These are phyloP conservation scores for Drosophila albomicans DNA, from an alignment of 1,140 invertebrate genomes.

Conservation along the genomic window DNA sequence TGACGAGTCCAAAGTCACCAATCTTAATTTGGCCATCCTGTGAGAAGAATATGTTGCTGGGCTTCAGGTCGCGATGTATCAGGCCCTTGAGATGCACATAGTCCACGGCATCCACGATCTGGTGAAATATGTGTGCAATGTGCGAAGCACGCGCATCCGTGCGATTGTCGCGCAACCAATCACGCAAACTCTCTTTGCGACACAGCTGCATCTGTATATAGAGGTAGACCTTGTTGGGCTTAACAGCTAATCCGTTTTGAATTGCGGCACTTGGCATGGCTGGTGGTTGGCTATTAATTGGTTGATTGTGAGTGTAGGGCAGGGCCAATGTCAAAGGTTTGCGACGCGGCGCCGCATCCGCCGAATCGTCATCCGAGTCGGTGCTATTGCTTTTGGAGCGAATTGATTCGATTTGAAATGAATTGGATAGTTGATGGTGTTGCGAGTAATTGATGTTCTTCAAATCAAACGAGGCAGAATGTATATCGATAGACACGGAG, in stretches of 20 bases:
- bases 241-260: constrained; percentile 43
- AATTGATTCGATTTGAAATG: constrained; percentile 84
- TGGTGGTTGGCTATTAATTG: constrained; percentile 14
- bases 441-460: constrained; percentile 75
- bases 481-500: constrained; percentile 77
- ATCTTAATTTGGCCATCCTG: constrained; percentile 96
- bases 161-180: constrained; percentile 91
- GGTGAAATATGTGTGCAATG: constrained; percentile 93
- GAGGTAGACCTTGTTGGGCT: constrained; percentile 89
- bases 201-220: constrained; percentile 99
- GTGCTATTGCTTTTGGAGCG: constrained; percentile 60
- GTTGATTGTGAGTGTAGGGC: constrained; percentile 50
- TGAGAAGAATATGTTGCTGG: constrained; percentile 98
- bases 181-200: constrained; percentile 93
- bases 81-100: constrained; percentile 96
- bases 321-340: constrained; percentile 63
- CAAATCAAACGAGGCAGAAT: constrained; percentile 75
- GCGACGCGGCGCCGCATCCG: constrained; percentile 20
- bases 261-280: constrained; percentile 41
- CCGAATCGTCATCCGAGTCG: constrained; percentile 36
- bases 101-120: constrained; percentile 97
- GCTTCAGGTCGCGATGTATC: constrained; percentile 98
- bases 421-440: constrained; percentile 78
- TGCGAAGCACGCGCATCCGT: constrained; percentile 71
- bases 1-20: constrained; percentile 98